Percentiles rank a stretch among this genome's conserved stretches.
These are phyloP conservation scores for Cheilosia vulpina DNA, from an alignment of 2,888 invertebrate species.

Conservation along the genomic window DNA sequence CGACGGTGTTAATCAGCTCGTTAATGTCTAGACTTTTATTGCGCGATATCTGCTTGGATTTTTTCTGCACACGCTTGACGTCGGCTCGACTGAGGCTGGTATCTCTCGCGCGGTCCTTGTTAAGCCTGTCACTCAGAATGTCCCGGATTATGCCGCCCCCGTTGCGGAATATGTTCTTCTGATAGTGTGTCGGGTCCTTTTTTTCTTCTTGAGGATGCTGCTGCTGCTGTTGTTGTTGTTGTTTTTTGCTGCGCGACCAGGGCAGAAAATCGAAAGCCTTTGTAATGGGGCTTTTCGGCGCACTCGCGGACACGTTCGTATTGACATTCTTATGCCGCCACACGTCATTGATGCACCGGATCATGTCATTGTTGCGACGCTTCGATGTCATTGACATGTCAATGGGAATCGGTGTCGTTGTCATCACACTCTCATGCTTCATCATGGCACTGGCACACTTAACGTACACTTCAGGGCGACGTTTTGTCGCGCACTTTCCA, in stretches of 20 bases:
- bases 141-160: slow-evolving; percentile 81
- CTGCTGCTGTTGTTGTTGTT: slow-evolving; percentile 61
- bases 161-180: slow-evolving; percentile 82
- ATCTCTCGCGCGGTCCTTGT: slow-evolving; percentile 77
- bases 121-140: slow-evolving; percentile 81
- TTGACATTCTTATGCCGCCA: slow-evolving; percentile 64
- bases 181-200: slow-evolving; percentile 78
- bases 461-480: slow-evolving; percentile 46
- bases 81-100: slow-evolving; percentile 63
- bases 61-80: slow-evolving; percentile 77
- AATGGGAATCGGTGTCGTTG: slow-evolving; percentile 72
- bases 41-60: slow-evolving; percentile 77
- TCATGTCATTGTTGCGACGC: slow-evolving; percentile 74
- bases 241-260: slow-evolving; percentile 81
- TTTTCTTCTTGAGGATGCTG: slow-evolving; percentile 65
- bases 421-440: slow-evolving; percentile 72
- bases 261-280: slow-evolving; percentile 83
- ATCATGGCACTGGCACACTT: slow-evolving; percentile 63
- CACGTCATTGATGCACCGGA: slow-evolving; percentile 75
- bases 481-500: slow-evolving; percentile 30
- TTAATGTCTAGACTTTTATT: slow-evolving; percentile 83
- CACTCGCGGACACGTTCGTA: slow-evolving; percentile 41
- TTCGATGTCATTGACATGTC: slow-evolving; percentile 74
- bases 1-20: slow-evolving; percentile 81
- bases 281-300: slow-evolving; percentile 81